A percentile compares a stretch with the other conserved stretches of the same genome.
Evolutionary conservation across 2,888 invertebrate species (phyloP).

Genomic region (Tenodera sinensis): DNA sequence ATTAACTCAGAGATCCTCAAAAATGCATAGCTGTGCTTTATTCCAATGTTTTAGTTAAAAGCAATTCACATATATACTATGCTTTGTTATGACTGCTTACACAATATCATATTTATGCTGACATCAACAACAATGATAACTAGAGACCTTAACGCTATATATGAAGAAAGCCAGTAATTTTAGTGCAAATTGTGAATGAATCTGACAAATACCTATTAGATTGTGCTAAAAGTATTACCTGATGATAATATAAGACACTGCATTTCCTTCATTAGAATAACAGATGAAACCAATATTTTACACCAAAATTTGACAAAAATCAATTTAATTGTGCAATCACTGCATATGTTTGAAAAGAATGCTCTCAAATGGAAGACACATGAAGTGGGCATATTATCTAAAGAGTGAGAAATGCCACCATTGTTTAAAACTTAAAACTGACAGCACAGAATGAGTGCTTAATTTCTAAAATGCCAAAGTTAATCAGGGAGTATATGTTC

Average conservation of each 20-base stretch:
- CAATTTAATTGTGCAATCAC: background rate
- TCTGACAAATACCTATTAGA: background rate
- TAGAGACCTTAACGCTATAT: background rate
- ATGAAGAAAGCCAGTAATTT: background rate
- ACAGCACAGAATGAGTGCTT: background rate
- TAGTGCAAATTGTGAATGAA: background rate
- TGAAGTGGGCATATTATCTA: background rate
- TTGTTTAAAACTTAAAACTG: background rate
- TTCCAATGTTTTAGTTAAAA: background rate
- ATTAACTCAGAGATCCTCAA: background rate
- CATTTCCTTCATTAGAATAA: background rate
- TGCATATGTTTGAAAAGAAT: background rate
- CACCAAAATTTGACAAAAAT: background rate
- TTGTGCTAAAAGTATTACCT: background rate
- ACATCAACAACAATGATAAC: too few species aligned
- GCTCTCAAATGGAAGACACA: background rate
- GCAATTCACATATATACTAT: background rate
- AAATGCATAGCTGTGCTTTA: background rate
- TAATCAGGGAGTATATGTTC: background rate
- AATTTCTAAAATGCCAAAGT: background rate
- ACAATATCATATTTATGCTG: too few species aligned
- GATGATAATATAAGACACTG: background rate
- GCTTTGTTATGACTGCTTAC: background rate
- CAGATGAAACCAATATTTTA: too few species aligned
- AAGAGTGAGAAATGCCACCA: background rate